Percentiles rank a stretch among this genome's conserved stretches.
phyloP scores from a whole-genome alignment of 2,113 vertebrate genomes.

The Bettongia penicillata region DNA sequence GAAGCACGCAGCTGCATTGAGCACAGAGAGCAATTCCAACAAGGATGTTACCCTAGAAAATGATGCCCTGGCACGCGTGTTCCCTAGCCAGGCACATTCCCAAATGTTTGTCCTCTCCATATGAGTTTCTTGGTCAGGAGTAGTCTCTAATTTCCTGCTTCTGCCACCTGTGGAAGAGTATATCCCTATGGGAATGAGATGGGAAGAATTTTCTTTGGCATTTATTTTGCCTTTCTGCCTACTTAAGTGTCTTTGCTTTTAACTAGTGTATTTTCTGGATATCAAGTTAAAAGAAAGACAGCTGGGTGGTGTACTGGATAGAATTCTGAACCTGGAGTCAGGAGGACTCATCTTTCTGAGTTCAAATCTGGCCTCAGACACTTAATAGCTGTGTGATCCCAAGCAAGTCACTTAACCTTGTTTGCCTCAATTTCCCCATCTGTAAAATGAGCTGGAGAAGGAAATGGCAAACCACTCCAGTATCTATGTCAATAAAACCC shows the following conservation, averaged over 20 bases:
- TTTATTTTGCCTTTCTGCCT: neutral
- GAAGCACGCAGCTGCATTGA: neutral
- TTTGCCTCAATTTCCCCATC: neutral
- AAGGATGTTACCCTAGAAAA: slow-evolving; percentile 1
- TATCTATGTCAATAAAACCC: no score
- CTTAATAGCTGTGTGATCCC: neutral
- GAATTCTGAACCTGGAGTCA: neutral
- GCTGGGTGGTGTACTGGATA: neutral
- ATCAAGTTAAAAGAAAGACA: neutral
- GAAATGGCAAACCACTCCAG: neutral
- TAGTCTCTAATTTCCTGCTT: neutral
- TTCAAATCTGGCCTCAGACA: neutral
- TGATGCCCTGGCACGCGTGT: neutral
- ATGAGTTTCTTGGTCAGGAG: neutral
- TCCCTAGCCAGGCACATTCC: neutral
- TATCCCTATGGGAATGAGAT: neutral
- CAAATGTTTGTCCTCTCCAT: neutral
- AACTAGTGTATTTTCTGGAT: neutral
- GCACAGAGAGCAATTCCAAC: neutral
- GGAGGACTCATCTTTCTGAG: no score
- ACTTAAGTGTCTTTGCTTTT: neutral
- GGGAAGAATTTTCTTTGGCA: neutral
- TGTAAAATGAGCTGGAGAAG: neutral
- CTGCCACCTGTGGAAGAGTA: neutral
- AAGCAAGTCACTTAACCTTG: neutral